phyloP scores from a whole-genome alignment of 2,113 vertebrate genomes.

The Pachycephala philippinensis region DNA sequence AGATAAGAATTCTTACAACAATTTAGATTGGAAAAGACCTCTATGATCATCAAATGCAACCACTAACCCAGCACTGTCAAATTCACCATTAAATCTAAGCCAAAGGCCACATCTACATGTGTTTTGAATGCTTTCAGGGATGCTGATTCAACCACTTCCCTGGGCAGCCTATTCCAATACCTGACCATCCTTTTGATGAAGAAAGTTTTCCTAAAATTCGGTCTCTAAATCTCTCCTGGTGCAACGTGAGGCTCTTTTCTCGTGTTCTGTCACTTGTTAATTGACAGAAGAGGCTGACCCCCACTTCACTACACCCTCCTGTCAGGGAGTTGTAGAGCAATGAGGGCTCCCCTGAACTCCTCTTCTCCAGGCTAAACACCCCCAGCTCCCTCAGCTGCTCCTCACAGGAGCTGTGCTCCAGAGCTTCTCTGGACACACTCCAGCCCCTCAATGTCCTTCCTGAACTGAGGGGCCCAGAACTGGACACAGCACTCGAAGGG shows the following conservation, averaged over 20 bases:
- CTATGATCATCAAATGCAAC: background rate
- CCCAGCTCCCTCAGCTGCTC: background rate
- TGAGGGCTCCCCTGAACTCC: background rate
- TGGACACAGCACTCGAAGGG: background rate
- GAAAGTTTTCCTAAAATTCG: background rate
- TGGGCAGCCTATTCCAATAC: background rate
- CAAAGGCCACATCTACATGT: background rate
- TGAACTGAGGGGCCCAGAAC: background rate
- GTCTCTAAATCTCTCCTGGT: background rate
- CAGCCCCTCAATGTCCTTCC: background rate
- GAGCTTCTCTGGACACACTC: background rate
- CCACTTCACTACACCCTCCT: rapidly evolving
- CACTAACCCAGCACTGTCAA: background rate
- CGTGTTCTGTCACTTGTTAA: background rate
- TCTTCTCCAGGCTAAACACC: background rate
- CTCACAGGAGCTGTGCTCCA: background rate
- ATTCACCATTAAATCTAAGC: background rate
- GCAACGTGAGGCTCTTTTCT: background rate
- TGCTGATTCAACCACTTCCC: background rate
- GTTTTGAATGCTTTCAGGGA: background rate
- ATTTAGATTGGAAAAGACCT: background rate
- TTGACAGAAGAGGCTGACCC: background rate
- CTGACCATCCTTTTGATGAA: background rate
- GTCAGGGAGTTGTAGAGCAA: background rate
- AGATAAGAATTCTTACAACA: background rate